Conservation (phyloP, 2,113 vertebrate genomes). For the Cheilinus undulatus region DNA sequence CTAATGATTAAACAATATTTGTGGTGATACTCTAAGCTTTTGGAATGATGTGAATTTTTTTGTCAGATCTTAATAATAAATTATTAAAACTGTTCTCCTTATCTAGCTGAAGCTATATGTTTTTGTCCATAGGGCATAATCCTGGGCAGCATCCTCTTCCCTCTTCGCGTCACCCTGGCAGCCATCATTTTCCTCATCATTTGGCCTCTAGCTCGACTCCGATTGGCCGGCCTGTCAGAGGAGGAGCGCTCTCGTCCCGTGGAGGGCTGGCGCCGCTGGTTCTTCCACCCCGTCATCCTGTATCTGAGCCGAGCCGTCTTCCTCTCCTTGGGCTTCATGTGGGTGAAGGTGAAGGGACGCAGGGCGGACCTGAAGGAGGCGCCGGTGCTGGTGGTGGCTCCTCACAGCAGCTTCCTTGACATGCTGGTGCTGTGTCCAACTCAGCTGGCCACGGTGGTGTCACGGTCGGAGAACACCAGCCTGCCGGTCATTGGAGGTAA, state of each 20-base stretch:
- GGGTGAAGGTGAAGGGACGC: conserved; percentile 87
- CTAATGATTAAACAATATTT: too few relatives aligned
- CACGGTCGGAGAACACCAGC: conserved; percentile 87
- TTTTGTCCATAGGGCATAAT: conserved; percentile 83
- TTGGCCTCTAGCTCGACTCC: conserved; percentile 88
- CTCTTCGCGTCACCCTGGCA: conserved; percentile 80
- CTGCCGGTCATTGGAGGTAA: conserved; percentile 92
- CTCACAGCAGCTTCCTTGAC: conserved; percentile 91
- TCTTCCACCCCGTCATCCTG: conserved; percentile 79
- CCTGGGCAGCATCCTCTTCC: conserved; percentile 85
- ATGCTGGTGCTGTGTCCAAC: conserved; percentile 85
- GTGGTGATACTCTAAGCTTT: too few relatives aligned
- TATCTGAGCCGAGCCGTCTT: conserved; percentile 86
- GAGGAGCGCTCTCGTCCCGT: conserved; percentile 83
- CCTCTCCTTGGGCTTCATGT: conserved; percentile 87
- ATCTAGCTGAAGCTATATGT: too few relatives aligned
- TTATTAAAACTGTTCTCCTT: too few relatives aligned
- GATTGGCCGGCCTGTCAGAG: conserved; percentile 82
- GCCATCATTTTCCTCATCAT: conserved; percentile 85
- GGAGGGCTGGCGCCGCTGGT: conserved; percentile 84
- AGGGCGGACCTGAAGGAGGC: conserved; percentile 86
- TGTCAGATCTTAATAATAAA: too few relatives aligned
- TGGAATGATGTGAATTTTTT: too few relatives aligned
- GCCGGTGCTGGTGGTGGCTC: conserved; percentile 88
- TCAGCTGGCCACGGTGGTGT: conserved; percentile 88